Percentiles rank a stretch among this genome's conserved stretches.
Evolutionary conservation across 1,140 invertebrate genomes (phyloP).

Genomic region (Cyclargus thomasi): DNA sequence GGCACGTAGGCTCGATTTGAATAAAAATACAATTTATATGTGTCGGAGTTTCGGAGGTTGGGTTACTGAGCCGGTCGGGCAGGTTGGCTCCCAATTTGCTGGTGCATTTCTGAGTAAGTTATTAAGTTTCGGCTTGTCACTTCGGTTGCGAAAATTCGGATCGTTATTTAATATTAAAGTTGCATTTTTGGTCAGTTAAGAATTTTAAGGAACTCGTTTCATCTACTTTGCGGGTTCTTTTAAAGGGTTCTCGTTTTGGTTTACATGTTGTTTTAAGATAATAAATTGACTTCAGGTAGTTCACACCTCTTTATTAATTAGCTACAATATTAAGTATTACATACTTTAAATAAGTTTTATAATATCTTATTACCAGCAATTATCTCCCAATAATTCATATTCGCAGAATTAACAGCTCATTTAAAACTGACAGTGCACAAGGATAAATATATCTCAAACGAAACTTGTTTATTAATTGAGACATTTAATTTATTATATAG

Average conservation of each 20-base stretch:
- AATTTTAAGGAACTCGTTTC: conserved; percentile 1
- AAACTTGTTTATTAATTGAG: conserved; percentile 6
- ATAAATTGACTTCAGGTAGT: too few species aligned
- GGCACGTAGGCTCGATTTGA: conserved; percentile 69
- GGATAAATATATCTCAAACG: conserved; percentile 2
- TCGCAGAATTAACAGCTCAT: background rate
- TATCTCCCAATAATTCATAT: background rate
- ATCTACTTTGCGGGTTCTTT: background rate
- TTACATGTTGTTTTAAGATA: too few species aligned
- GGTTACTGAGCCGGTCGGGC: conserved; percentile 65
- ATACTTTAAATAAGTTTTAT: background rate
- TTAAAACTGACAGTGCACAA: background rate
- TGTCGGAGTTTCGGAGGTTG: conserved; percentile 61
- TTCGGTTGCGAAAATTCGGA: conserved; percentile 66
- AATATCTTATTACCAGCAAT: background rate
- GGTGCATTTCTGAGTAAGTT: conserved; percentile 73
- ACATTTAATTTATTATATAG: conserved; percentile 4
- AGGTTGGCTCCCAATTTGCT: conserved; percentile 68
- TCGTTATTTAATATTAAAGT: conserved; percentile 36
- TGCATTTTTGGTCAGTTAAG: background rate
- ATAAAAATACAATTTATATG: conserved; percentile 75
- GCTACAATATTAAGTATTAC: too few species aligned
- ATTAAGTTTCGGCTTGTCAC: conserved; percentile 74
- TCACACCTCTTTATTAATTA: too few species aligned
- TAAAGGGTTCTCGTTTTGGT: too few species aligned